Evolutionary conservation across 2,113 vertebrate genomes (phyloP).

Genomic region (Scomber japonicus): DNA sequence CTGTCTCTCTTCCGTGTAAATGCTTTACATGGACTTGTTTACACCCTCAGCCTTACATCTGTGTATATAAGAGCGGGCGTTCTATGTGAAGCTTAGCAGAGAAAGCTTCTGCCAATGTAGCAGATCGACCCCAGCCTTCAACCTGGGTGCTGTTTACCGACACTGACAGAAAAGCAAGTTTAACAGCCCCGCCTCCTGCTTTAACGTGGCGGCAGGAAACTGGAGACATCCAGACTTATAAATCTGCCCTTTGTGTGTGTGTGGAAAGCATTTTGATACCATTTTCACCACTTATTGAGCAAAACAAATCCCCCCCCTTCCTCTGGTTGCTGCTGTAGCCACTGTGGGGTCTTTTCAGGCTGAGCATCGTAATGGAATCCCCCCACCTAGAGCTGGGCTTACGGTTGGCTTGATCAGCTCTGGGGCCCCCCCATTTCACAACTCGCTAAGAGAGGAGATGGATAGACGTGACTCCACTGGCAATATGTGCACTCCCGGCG

Average conservation of each 20-base stretch:
- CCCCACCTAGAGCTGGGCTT: constrained; percentile 47
- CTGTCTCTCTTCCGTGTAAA: constrained; percentile 12
- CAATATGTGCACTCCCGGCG: constrained; percentile 50
- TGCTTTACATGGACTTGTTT: not conserved
- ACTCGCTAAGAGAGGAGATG: constrained; percentile 44
- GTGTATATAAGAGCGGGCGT: not conserved
- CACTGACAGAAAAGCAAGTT: constrained; percentile 64
- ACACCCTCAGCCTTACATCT: not conserved
- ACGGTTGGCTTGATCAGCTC: constrained; percentile 50
- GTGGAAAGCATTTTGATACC: constrained; percentile 42
- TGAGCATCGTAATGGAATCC: constrained; percentile 52
- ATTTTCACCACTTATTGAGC: constrained; percentile 59
- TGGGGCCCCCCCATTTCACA: constrained; percentile 61
- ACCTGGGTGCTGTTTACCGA: constrained; percentile 56
- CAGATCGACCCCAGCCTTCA: constrained; percentile 36
- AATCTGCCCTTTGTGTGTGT: constrained; percentile 45
- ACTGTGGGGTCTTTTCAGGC: constrained; percentile 44
- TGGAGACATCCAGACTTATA: constrained; percentile 48
- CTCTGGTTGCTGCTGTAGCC: constrained; percentile 37
- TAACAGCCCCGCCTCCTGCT: constrained; percentile 56
- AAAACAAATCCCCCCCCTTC: constrained; percentile 61
- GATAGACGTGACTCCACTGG: constrained; percentile 70
- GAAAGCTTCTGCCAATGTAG: not conserved
- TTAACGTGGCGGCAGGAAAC: constrained; percentile 67
- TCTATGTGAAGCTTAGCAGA: not conserved